Conservation (phyloP, 2,888 invertebrate species). For the Gisinianus flammeolus region DNA sequence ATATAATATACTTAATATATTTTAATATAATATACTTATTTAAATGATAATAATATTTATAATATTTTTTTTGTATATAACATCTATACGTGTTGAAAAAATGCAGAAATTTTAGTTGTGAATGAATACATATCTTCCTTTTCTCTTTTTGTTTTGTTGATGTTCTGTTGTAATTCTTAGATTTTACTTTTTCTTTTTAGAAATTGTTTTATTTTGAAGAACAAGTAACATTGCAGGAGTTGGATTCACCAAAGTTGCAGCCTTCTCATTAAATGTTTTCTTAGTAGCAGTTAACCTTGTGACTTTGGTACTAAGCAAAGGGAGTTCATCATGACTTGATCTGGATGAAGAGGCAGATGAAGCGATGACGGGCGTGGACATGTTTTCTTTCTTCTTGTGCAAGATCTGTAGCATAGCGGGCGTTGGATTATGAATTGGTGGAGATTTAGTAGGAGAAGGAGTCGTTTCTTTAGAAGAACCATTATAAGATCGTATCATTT, state of each 20-base stretch:
- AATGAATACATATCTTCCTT: background rate
- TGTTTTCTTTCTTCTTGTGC: slow-evolving; percentile 68
- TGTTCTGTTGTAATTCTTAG: background rate
- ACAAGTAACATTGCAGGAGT: slow-evolving; percentile 77
- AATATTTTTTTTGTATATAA: no score
- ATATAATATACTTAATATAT: background rate
- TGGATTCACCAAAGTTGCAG: slow-evolving; percentile 63
- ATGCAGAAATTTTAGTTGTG: no score
- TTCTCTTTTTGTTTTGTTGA: background rate
- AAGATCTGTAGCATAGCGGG: slow-evolving; percentile 75
- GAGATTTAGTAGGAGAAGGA: slow-evolving; percentile 44
- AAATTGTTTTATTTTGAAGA: slow-evolving; percentile 65
- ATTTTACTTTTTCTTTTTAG: slow-evolving; percentile 24
- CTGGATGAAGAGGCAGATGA: background rate
- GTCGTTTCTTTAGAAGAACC: slow-evolving; percentile 47
- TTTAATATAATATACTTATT: background rate
- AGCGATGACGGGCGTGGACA: slow-evolving; percentile 46
- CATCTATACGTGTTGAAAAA: no score
- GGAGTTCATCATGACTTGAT: background rate
- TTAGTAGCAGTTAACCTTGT: background rate
- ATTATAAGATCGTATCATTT: slow-evolving; percentile 63
- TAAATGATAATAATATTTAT: no score
- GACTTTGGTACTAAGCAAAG: background rate
- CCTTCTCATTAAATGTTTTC: slow-evolving; percentile 23
- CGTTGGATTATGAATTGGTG: slow-evolving; percentile 66